Evolutionary conservation across 2,797 vertebrate genomes (phyloP).

Genomic region (Hyperoplus immaculatus): DNA sequence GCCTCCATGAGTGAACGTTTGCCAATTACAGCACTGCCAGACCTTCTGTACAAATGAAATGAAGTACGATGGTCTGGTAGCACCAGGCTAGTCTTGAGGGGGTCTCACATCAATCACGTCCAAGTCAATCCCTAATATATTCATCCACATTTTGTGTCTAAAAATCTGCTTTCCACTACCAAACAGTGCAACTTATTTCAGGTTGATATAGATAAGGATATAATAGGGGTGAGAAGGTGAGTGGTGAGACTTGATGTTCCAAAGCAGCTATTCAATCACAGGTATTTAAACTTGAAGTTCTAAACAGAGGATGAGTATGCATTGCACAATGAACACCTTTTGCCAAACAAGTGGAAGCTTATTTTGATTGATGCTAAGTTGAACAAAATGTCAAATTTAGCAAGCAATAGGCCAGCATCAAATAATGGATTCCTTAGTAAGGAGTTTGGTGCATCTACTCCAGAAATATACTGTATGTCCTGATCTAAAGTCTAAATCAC

Average conservation of each 20-base stretch:
- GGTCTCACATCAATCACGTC: neutral
- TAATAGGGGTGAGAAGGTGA: neutral
- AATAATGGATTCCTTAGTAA: slow-evolving; percentile 39
- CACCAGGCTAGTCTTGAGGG: no score
- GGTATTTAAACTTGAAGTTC: slow-evolving; percentile 15
- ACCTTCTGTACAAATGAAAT: no score
- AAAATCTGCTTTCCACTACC: slow-evolving; percentile 4
- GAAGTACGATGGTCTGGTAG: no score
- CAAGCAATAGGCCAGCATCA: slow-evolving; percentile 4
- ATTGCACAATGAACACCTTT: neutral
- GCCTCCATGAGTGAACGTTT: no score
- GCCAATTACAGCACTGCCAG: no score
- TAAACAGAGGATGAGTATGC: neutral
- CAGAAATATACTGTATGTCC: slow-evolving; percentile 3
- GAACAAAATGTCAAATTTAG: slow-evolving; percentile 3
- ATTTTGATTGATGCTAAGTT: slow-evolving; percentile 17
- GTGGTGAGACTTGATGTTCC: neutral
- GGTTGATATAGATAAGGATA: neutral
- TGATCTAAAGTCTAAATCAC: slow-evolving; percentile 38
- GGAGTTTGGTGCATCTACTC: slow-evolving; percentile 21
- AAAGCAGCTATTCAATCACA: neutral
- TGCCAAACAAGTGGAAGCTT: neutral
- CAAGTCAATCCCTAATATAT: neutral
- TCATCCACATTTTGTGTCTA: neutral
- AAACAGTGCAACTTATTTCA: neutral